Conservation (phyloP, 2,113 vertebrate species). For the Nematolebias whitei region DNA sequence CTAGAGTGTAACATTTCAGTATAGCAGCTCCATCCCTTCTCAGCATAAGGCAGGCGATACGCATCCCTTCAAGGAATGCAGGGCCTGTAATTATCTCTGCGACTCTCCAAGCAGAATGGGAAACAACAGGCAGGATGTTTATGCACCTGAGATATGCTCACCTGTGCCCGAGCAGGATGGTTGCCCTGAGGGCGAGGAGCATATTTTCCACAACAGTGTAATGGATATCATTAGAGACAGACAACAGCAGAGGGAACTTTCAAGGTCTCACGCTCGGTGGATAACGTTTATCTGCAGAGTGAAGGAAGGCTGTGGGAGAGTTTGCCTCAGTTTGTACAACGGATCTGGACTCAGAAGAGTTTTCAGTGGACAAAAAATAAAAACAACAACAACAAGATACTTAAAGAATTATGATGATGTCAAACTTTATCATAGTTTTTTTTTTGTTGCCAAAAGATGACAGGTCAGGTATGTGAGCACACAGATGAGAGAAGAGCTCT, state of each 20-base stretch:
- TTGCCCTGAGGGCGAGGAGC: too few relatives aligned
- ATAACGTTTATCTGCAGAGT: background rate
- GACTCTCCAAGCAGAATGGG: conserved; percentile 1
- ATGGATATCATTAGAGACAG: background rate
- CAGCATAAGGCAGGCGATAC: too few relatives aligned
- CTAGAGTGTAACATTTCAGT: too few relatives aligned
- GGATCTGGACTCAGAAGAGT: too few relatives aligned
- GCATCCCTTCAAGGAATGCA: too few relatives aligned
- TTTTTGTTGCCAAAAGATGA: too few relatives aligned
- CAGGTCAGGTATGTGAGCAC: too few relatives aligned
- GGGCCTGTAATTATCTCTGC: background rate
- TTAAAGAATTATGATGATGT: too few relatives aligned
- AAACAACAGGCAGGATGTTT: background rate
- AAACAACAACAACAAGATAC: too few relatives aligned
- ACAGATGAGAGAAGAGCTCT: background rate
- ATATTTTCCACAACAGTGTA: background rate
- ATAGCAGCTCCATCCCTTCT: too few relatives aligned
- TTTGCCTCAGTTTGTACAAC: background rate
- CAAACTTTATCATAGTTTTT: too few relatives aligned
- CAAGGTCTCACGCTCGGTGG: background rate
- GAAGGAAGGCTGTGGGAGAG: background rate
- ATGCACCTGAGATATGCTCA: conserved; percentile 1
- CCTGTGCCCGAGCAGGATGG: conserved; percentile 4
- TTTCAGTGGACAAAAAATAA: too few relatives aligned
- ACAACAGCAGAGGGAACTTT: background rate